These are phyloP conservation scores for Limnephilus marmoratus DNA, from an alignment of 2,888 invertebrate species.

Conservation along the genomic window DNA sequence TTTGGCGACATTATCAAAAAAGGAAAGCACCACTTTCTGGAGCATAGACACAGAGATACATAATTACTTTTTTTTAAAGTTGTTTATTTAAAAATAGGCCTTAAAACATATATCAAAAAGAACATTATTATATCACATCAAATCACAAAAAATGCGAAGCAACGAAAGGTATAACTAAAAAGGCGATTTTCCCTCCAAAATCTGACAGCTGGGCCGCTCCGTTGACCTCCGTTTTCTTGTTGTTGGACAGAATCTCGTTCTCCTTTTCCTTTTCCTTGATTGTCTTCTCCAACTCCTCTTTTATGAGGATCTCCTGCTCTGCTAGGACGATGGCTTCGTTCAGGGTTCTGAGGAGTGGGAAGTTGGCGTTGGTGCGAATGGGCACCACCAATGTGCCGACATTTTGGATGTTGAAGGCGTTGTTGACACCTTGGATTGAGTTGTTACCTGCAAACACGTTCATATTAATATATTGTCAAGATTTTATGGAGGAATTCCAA, in stretches of 20 bases:
- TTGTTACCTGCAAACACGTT: constrained; percentile 18
- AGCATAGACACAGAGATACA: neutral
- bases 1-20: too few relatives aligned
- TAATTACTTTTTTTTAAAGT: neutral
- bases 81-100: neutral
- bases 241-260: constrained; percentile 69
- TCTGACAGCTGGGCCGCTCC: constrained; percentile 28
- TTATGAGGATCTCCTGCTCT: constrained; percentile 76
- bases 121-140: neutral
- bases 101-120: neutral
- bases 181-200: constrained; percentile 34
- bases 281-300: constrained; percentile 74
- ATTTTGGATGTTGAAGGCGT: constrained; percentile 70
- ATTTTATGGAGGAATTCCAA: neutral
- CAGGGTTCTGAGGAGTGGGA: constrained; percentile 84
- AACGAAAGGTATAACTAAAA: constrained; percentile 9
- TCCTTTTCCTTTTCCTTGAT: constrained; percentile 74
- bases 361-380: constrained; percentile 74
- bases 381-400: constrained; percentile 71
- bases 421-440: neutral
- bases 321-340: constrained; percentile 81
- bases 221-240: constrained; percentile 35
- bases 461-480: neutral
- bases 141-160: neutral
- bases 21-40: neutral